These are phyloP conservation scores for Cyanoramphus novaezelandiae DNA, from an alignment of 2,113 vertebrate species.

Conservation along the genomic window DNA sequence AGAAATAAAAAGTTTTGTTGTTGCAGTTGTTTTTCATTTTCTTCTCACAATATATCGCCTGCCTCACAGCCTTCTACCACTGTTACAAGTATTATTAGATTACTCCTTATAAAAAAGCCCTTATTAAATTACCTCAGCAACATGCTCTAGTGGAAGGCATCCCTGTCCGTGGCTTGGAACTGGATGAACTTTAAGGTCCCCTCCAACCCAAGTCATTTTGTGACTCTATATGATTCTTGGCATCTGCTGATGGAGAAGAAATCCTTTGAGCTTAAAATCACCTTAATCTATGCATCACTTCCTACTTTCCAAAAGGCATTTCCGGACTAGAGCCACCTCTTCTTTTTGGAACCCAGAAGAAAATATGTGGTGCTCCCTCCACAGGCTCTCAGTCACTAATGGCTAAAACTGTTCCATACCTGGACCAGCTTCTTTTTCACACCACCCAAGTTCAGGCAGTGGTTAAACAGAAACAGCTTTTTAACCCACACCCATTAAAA, in stretches of 20 bases:
- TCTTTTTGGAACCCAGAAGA: neutral
- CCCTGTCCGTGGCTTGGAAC: neutral
- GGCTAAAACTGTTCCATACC: neutral
- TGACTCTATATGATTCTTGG: neutral
- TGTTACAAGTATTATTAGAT: neutral
- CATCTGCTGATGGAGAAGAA: neutral
- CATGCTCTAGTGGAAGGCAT: neutral
- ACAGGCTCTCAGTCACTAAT: neutral
- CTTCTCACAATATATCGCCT: neutral
- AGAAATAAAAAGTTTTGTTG: neutral
- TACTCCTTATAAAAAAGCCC: neutral
- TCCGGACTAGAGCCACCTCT: neutral
- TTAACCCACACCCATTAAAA: neutral
- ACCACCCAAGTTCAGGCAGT: neutral
- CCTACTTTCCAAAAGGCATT: neutral
- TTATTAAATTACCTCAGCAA: neutral
- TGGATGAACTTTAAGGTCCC: neutral
- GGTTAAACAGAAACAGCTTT: conserved; percentile 52
- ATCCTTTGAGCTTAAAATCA: neutral
- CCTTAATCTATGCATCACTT: neutral
- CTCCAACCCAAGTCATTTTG: neutral
- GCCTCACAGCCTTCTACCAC: neutral
- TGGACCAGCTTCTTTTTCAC: conserved; percentile 22
- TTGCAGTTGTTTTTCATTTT: neutral
- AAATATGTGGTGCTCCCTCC: neutral